Conservation (phyloP, 2,888 invertebrate species). For the Dynastes tityus region DNA sequence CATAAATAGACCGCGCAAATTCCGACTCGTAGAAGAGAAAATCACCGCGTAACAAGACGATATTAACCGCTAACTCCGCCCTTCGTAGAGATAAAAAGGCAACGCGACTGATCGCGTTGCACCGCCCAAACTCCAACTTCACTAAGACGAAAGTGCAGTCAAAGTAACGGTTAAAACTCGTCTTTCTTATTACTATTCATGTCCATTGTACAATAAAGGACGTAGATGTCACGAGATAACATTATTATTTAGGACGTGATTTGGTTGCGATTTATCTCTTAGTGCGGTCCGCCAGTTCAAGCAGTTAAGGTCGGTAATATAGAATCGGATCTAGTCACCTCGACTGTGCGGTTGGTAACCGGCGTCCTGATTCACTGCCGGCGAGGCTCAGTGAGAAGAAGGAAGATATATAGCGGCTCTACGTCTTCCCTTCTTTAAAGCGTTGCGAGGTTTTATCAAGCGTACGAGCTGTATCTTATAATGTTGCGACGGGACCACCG, state of each 20-base stretch:
- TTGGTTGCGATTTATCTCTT: slow-evolving; percentile 54
- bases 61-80: slow-evolving; percentile 21
- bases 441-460: slow-evolving; percentile 16
- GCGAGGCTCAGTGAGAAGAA: neutral
- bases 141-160: too few relatives aligned
- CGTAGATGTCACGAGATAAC: slow-evolving; percentile 56
- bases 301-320: neutral
- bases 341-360: slow-evolving; percentile 15
- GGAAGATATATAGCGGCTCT: slow-evolving; percentile 1
- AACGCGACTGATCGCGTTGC: neutral
- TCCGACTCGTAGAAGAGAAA: neutral
- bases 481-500: neutral
- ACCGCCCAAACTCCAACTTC: neutral
- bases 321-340: neutral
- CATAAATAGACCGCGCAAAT: slow-evolving; percentile 23
- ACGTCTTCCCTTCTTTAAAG: neutral
- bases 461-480: slow-evolving; percentile 27
- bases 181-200: slow-evolving; percentile 51
- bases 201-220: slow-evolving; percentile 55
- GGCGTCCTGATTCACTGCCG: slow-evolving; percentile 7
- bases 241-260: slow-evolving; percentile 56
- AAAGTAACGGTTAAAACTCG: neutral
- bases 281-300: neutral
- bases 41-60: neutral
- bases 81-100: neutral